These are phyloP conservation scores for Aplodontia rufa DNA, from an alignment of 2,113 vertebrate genomes.

Conservation along the genomic window DNA sequence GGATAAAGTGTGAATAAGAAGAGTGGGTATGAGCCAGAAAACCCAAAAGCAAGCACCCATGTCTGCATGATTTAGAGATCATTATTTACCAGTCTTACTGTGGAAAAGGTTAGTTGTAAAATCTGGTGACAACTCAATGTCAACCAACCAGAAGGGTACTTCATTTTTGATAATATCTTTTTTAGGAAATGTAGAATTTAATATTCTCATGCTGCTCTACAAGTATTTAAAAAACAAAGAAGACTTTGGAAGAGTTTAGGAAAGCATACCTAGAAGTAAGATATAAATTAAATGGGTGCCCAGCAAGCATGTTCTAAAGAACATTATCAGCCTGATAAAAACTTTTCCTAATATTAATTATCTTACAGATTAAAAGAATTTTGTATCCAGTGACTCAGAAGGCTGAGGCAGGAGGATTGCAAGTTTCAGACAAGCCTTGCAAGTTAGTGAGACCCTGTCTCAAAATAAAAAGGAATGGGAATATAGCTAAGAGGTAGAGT, in stretches of 20 bases:
- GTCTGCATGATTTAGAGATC: background rate
- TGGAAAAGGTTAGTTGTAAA: background rate
- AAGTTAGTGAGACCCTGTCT: too few species aligned
- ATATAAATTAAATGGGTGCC: background rate
- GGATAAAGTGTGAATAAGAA: background rate
- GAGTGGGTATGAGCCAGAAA: background rate
- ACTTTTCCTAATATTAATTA: background rate
- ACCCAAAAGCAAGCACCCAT: background rate
- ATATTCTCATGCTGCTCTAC: background rate
- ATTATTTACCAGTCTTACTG: too few species aligned
- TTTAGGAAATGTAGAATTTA: background rate
- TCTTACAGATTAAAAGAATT: background rate
- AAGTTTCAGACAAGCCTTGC: too few species aligned
- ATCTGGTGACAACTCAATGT: background rate
- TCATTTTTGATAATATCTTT: background rate
- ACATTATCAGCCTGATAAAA: background rate
- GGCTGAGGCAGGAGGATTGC: too few species aligned
- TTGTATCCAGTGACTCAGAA: background rate
- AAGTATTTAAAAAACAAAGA: constrained; percentile 4
- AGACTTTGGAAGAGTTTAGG: background rate
- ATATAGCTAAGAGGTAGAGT: too few species aligned
- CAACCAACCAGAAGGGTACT: background rate
- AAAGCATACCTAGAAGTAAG: background rate
- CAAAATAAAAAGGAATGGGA: too few species aligned
- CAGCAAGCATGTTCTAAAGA: background rate